Evolutionary conservation across 2,888 invertebrate species (phyloP), one percentile per base, ranked within the genome.

Genomic region (Neria commutata): DNA sequence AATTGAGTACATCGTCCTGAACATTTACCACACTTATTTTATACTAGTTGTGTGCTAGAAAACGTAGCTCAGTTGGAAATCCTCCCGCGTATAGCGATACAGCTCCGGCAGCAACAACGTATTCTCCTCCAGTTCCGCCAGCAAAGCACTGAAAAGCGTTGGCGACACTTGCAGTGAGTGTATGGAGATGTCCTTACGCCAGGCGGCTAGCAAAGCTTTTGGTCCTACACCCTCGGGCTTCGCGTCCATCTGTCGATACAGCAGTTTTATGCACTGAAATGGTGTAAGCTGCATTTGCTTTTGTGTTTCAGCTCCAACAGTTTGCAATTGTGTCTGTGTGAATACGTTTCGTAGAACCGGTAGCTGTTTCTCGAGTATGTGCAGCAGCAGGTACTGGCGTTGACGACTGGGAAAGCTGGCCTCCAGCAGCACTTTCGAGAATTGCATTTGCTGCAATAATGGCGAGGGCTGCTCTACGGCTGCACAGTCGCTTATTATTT

Each of bases 331-430:
- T n/a, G n/a, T n/a, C n/a, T n/a, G n/a, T n/a, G n/a, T 10, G 0
- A 61, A 46, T 2, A 58, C 51, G 60, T 67, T 69, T 6, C 68
- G 71, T 24, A 81, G 56, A 42, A 78, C 68, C 5, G 67, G 62
- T n/a, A 81, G 60, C 37, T 79, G 65, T 2, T 72, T 70, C 53
- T 79, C 81, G n/a, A 78, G 65, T 53, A 81, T 71, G 24, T 79
- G 71, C 5, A 81, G 61, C 8, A 79, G 62, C 59, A 79, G 67
- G 56, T 66, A 75, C 25, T 73, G 72, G 24, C 67, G 66, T 10
- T 68, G 61, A 0, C 76, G 68, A 57, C 67, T 69, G 1, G 80
- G 68, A 47, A 69, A 62, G 19, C 53, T 60, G 1, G 72, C 56
- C 45, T 67, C 64, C 1, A 73, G 40, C 29, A 73, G 67, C 45